Base-by-base conservation (phyloP, 2,113 vertebrate species). In the Delphinapterus leucas region DNA sequence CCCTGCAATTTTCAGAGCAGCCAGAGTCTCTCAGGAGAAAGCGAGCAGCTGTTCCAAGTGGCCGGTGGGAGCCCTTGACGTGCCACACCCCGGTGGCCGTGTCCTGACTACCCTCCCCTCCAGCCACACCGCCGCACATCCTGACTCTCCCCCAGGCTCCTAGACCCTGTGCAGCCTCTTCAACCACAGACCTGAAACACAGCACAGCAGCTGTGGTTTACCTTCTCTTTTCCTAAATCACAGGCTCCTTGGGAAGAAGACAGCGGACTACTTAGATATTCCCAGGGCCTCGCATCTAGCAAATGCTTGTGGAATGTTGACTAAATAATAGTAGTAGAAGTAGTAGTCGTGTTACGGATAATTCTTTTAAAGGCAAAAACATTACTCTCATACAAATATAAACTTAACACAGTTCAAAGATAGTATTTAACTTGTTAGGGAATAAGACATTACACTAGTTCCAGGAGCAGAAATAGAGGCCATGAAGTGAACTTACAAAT, bases 21-120 rank as follows among this genome's bases (percentile, higher is more conserved):
- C 33, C 10, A 15, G 26, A 67, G 5, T 12, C 44, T 65, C 33
- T 65, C 33, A 7, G 44, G 60, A 67, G 60, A 36, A 63, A 76
- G 28, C 3, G 20, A 33, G 9, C 31, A n/a, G 10, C 26, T 44
- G 10, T 28, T 55, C 47, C 15, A 41, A 31, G 31, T 33, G 17
- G 13, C 47, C 0, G 0, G 13, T 21, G 49, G 67, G 47, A 38
- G 4, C 67, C n/a, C 10, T 2, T 8, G 3, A 17, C 6, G 53
- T 31, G 12, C 20, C 63, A 33, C 0, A 2, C 8, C 31, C 76
- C 2, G 1, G 17, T 23, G 36, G n/a, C n/a, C 53, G 6, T 8
- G 53, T 58, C 65, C 77, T 28, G 53, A 60, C 26, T 41, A 41
- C 12, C 8, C 13, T 41, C 13, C 36, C 47, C 8, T 2, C 36